Conservation (phyloP, 2,888 invertebrate species). For the Plebejus argus region DNA sequence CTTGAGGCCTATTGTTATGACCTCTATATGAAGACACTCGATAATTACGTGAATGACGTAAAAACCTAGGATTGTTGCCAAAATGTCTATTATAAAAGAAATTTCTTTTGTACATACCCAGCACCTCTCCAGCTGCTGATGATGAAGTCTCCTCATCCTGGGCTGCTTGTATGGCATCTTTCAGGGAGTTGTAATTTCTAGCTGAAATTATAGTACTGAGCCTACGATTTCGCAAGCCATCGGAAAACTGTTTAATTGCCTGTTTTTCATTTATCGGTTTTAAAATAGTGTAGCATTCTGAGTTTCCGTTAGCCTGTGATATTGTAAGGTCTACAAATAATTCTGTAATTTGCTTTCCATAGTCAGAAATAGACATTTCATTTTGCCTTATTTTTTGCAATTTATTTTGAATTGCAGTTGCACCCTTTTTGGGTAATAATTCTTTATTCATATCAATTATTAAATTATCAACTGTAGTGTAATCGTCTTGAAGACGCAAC, state of each 20-base stretch:
- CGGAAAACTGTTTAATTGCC: neutral
- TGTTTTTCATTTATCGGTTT: slow-evolving; percentile 28
- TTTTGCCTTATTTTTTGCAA: slow-evolving; percentile 13
- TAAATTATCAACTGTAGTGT: neutral
- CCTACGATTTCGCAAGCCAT: neutral
- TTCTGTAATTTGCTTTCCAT: slow-evolving; percentile 24
- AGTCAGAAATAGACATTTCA: slow-evolving; percentile 20
- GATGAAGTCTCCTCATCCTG: slow-evolving; percentile 16
- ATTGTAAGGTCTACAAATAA: slow-evolving; percentile 25
- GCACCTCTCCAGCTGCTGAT: neutral
- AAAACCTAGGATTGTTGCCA: neutral
- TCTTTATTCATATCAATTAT: slow-evolving; percentile 5
- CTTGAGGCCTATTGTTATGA: slow-evolving; percentile 10
- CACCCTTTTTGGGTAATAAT: slow-evolving; percentile 6
- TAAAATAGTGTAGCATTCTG: neutral
- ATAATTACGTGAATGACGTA: neutral
- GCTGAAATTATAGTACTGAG: slow-evolving; percentile 24
- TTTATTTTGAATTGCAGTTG: slow-evolving; percentile 4
- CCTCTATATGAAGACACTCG: neutral
- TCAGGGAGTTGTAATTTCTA: slow-evolving; percentile 14
- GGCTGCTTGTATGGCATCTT: slow-evolving; percentile 24
- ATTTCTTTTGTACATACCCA: slow-evolving; percentile 5
- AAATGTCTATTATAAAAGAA: neutral
- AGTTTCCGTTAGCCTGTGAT: slow-evolving; percentile 8
- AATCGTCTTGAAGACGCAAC: neutral